Percentiles rank a stretch among this genome's conserved stretches.
phyloP scores from a whole-genome alignment of 2,797 vertebrate species.

The Danio tinwini region DNA sequence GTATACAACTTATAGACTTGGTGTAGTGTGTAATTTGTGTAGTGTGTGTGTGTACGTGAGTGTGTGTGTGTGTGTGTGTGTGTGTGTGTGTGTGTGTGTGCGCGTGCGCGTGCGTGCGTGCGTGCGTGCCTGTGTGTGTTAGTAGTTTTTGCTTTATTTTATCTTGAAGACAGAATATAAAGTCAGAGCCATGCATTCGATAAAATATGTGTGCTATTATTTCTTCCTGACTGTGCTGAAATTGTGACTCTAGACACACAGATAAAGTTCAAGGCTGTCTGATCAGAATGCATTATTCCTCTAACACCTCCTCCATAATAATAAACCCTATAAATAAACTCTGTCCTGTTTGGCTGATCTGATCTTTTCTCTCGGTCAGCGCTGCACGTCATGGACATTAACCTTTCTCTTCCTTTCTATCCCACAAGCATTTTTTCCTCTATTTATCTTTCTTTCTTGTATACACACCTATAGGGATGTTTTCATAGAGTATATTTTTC shows the following conservation, averaged over 20 bases:
- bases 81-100: background rate
- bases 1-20: background rate
- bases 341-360: background rate
- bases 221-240: constrained; percentile 6
- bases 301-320: constrained; percentile 7
- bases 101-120: too few species aligned
- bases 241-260: background rate
- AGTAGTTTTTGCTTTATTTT: too few species aligned
- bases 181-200: background rate
- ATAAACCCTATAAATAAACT: constrained; percentile 29
- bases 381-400: background rate
- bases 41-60: background rate
- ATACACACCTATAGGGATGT: background rate
- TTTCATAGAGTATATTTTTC: background rate
- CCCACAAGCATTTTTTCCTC: background rate
- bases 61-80: background rate
- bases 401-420: background rate
- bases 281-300: constrained; percentile 26
- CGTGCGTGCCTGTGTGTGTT: too few species aligned
- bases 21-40: too few species aligned
- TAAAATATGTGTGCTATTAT: background rate
- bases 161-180: background rate
- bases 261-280: constrained; percentile 19
- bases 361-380: constrained; percentile 2
- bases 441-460: background rate